A percentile compares a stretch with the other conserved stretches of the same genome.
Conservation (phyloP, 2,888 invertebrate genomes). For the Sphinx pinastri region DNA sequence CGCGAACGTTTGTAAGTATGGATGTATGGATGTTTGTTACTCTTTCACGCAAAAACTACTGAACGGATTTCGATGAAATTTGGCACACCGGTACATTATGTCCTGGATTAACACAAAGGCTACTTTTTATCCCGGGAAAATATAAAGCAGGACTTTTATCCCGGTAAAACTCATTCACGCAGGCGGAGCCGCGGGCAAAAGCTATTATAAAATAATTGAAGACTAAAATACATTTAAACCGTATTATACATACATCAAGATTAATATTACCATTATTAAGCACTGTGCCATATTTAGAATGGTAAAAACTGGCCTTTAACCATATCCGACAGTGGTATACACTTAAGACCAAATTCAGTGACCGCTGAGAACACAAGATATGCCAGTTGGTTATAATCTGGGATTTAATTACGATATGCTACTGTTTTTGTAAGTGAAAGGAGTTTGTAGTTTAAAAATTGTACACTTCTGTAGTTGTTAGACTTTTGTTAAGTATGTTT, state of each 20-base stretch:
- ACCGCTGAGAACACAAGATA: conserved; percentile 59
- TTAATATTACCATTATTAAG: conserved; percentile 66
- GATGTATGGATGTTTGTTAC: too few species aligned
- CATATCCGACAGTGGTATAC: conserved; percentile 51
- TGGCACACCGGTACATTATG: too few species aligned
- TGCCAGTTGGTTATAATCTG: conserved; percentile 50
- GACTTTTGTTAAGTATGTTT: too few species aligned
- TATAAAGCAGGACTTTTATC: too few species aligned
- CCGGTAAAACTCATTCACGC: too few species aligned
- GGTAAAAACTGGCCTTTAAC: conserved; percentile 60
- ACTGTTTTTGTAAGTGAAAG: conserved; percentile 30
- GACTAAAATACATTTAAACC: conserved; percentile 15
- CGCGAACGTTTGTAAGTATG: too few species aligned
- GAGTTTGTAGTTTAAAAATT: conserved; percentile 7
- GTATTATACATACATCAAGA: conserved; percentile 59
- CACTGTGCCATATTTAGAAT: conserved; percentile 53
- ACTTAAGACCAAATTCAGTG: conserved; percentile 25
- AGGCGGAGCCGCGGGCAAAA: too few species aligned
- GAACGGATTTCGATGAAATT: too few species aligned
- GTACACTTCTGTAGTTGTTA: not conserved
- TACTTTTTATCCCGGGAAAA: too few species aligned
- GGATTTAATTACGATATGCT: conserved; percentile 37
- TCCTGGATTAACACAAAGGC: too few species aligned
- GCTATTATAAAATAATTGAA: not conserved
- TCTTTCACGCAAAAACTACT: too few species aligned